A percentile compares a stretch with the other conserved stretches of the same genome.
Conservation (phyloP, 2,797 vertebrate species). For the Malacoraja senta region DNA sequence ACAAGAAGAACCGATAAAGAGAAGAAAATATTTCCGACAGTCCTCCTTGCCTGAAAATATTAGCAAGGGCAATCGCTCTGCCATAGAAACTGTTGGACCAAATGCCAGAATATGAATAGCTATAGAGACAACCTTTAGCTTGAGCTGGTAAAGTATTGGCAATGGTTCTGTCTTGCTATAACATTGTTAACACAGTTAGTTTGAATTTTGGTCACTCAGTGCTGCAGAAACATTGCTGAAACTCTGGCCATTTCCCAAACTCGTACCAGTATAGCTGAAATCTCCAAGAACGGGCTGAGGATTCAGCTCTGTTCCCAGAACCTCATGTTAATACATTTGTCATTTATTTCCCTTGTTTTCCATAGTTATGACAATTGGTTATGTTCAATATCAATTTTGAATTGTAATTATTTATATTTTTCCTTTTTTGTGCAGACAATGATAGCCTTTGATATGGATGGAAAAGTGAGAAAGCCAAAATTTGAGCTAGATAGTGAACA, state of each 20-base stretch:
- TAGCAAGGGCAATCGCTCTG: not conserved
- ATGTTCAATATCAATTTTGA: not conserved
- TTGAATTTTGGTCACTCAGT: too few relatives aligned
- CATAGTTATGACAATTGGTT: fast-evolving
- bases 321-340: not conserved
- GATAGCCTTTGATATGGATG: conserved; percentile 97
- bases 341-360: not conserved
- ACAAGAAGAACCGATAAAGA: not conserved
- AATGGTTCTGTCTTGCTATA: not conserved
- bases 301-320: too few relatives aligned
- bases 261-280: too few relatives aligned
- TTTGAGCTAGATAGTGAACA: conserved; percentile 97
- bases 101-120: not conserved
- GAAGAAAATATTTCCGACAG: not conserved
- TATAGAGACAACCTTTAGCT: not conserved
- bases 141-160: not conserved
- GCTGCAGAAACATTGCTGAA: too few relatives aligned
- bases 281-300: too few relatives aligned
- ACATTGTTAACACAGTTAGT: not conserved
- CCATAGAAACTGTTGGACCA: not conserved
- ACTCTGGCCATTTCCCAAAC: too few relatives aligned
- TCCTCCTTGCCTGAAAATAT: not conserved
- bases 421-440: conserved; percentile 68
- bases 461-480: conserved; percentile 92
- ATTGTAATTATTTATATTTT: not conserved